Percentiles rank a stretch among this genome's conserved stretches.
These are phyloP conservation scores for Dynastes grantii DNA, from an alignment of 2,888 invertebrate genomes.

Conservation along the genomic window DNA sequence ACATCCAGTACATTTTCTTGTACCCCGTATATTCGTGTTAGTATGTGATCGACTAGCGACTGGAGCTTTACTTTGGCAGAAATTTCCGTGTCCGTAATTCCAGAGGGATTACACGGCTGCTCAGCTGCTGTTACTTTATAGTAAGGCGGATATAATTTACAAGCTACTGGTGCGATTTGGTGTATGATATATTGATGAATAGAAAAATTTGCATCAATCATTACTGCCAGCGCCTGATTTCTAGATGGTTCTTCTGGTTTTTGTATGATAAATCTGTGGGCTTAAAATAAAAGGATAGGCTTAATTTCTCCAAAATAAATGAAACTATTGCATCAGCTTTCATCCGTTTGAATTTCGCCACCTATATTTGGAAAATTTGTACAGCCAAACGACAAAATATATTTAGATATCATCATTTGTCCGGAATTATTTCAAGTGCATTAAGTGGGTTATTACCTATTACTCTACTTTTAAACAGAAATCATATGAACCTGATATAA, in stretches of 20 bases:
- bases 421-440: neutral
- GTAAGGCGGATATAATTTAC: conserved; percentile 28
- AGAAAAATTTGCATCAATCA: conserved; percentile 26
- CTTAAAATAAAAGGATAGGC: neutral
- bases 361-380: neutral
- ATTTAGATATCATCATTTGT: conserved; percentile 18
- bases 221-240: conserved; percentile 13
- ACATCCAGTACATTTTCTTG: conserved; percentile 18
- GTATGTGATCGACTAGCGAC: conserved; percentile 31
- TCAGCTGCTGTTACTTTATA: conserved; percentile 22
- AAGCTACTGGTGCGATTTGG: conserved; percentile 6
- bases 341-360: neutral
- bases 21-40: conserved; percentile 11
- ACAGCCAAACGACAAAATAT: neutral
- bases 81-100: conserved; percentile 8
- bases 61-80: conserved; percentile 22
- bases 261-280: neutral
- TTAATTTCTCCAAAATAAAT: conserved; percentile 12
- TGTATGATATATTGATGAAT: conserved; percentile 7
- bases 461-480: no score
- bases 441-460: neutral
- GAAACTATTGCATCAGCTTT: neutral
- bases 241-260: conserved; percentile 1
- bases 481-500: no score
- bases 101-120: conserved; percentile 19